Conservation (phyloP, 2,888 invertebrate species). For the Drepana falcataria region DNA sequence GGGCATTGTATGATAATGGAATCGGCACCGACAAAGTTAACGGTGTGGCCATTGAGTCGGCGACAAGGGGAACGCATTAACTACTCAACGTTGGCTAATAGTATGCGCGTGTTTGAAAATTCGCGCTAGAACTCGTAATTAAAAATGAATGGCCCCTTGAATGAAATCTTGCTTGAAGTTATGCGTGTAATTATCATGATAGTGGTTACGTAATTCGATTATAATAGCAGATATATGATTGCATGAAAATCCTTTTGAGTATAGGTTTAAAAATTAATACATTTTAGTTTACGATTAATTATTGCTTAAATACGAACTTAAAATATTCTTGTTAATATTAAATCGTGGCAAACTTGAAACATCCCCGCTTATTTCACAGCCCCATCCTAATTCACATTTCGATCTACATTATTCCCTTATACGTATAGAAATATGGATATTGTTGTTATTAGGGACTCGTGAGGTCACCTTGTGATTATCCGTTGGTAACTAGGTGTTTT, state of each 20-base stretch:
- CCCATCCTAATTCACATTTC: constrained; percentile 55
- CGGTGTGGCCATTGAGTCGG: constrained; percentile 35
- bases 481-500: constrained; percentile 12
- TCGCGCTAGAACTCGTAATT: not conserved
- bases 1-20: constrained; percentile 76
- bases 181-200: no score
- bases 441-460: constrained; percentile 70
- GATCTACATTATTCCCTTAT: constrained; percentile 65
- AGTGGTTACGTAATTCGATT: no score
- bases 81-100: constrained; percentile 1
- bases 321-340: no score
- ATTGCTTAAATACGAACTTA: no score
- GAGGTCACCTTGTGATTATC: constrained; percentile 46
- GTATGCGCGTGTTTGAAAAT: not conserved
- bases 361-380: constrained; percentile 34
- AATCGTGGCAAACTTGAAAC: no score
- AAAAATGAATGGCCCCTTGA: not conserved
- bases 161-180: not conserved
- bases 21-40: constrained; percentile 65
- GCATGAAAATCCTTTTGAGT: no score
- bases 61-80: constrained; percentile 10
- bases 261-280: no score
- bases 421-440: constrained; percentile 71
- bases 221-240: no score
- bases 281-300: no score